Evolutionary conservation across 2,113 vertebrate species (phyloP).

Genomic region (Echinops telfairi): DNA sequence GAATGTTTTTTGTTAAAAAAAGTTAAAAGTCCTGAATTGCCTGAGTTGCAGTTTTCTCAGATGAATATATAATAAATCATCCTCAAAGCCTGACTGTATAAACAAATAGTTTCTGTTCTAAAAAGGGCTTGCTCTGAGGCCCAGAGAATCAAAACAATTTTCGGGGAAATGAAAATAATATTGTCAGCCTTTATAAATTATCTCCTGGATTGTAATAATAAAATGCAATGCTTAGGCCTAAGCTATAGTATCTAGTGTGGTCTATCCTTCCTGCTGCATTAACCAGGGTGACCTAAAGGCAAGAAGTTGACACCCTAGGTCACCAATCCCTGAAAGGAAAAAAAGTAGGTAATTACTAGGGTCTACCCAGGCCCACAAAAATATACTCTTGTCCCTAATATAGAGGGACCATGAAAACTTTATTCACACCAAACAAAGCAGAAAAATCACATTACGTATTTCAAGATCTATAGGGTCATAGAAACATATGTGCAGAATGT

Average conservation of each 20-base stretch:
- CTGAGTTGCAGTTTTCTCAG: conserved; percentile 65
- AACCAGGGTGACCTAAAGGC: neutral
- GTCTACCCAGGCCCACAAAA: neutral
- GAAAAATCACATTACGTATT: neutral
- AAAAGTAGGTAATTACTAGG: neutral
- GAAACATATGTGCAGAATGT: conserved; percentile 1
- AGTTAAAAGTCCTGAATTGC: conserved; percentile 68
- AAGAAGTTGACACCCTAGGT: neutral
- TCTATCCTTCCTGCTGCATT: neutral
- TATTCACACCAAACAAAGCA: neutral
- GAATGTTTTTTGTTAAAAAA: conserved; percentile 5
- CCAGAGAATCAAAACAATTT: conserved; percentile 59
- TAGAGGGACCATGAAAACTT: neutral
- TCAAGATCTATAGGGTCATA: conserved; percentile 29
- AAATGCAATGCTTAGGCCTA: conserved; percentile 11
- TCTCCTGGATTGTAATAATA: neutral
- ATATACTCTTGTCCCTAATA: neutral
- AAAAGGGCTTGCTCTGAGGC: conserved; percentile 54
- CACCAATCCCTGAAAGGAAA: neutral
- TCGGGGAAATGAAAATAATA: conserved; percentile 56
- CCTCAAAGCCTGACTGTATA: conserved; percentile 68
- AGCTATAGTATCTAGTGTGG: neutral
- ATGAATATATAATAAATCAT: conserved; percentile 77
- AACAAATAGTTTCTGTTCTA: conserved; percentile 69
- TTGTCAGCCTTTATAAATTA: conserved; percentile 56